Evolutionary conservation across 2,113 vertebrate species (phyloP).

Genomic region (Phasianus colchicus): DNA sequence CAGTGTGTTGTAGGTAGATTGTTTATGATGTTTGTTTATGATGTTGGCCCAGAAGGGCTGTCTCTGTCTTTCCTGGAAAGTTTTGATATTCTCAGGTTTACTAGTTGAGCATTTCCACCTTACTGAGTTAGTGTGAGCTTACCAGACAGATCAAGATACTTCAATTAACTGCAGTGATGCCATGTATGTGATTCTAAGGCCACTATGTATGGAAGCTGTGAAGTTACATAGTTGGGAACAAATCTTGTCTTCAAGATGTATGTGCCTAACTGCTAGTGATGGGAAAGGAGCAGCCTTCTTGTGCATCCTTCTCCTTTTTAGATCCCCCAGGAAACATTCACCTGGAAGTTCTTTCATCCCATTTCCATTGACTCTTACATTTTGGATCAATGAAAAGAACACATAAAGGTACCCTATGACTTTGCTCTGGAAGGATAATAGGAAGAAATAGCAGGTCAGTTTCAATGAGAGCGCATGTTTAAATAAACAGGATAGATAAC

Average conservation of each 20-base stretch:
- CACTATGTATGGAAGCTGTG: not conserved
- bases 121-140: not conserved
- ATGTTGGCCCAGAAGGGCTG: not conserved
- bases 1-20: not conserved
- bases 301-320: not conserved
- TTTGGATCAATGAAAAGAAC: not conserved
- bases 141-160: not conserved
- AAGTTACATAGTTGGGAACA: not conserved
- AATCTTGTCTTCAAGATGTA: not conserved
- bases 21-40: not conserved
- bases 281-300: not conserved
- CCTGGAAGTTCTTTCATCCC: not conserved
- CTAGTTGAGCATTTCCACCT: not conserved
- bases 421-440: not conserved
- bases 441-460: not conserved
- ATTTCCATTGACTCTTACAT: not conserved
- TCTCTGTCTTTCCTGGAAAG: not conserved
- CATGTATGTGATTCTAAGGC: not conserved
- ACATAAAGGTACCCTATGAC: not conserved
- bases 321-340: not conserved
- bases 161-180: accelerated
- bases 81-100: not conserved
- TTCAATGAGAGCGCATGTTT: not conserved
- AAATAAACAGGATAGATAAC: not conserved
- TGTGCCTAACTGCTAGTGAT: not conserved